Percentiles rank a stretch among this genome's conserved stretches.
Conservation (phyloP, 2,113 vertebrate genomes). For the Dipodomys merriami region DNA sequence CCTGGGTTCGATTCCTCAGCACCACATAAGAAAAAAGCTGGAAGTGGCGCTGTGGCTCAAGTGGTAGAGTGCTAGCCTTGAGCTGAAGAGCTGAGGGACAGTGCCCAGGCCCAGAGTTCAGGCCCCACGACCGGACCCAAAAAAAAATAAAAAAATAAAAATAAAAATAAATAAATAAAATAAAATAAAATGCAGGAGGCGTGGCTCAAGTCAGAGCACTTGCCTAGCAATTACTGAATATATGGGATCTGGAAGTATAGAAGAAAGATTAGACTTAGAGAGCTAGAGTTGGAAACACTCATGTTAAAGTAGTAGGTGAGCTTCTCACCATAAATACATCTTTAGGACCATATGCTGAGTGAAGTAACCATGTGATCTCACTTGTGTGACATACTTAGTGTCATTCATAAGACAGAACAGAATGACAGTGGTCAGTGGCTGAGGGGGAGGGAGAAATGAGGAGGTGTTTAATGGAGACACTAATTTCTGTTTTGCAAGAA, state of each 20-base stretch:
- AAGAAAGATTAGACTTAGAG: not conserved
- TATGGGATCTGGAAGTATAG: not conserved
- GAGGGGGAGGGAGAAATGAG: rapidly evolving
- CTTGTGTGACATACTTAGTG: not conserved
- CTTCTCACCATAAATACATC: not conserved
- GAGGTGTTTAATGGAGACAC: not conserved
- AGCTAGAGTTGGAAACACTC: not conserved
- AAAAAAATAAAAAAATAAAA: too few species aligned
- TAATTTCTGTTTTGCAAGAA: not conserved
- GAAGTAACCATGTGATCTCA: not conserved
- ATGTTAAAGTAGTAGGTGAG: not conserved
- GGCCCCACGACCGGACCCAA: too few species aligned
- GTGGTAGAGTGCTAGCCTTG: too few species aligned
- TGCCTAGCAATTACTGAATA: too few species aligned
- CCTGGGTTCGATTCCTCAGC: too few species aligned
- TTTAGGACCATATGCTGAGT: not conserved
- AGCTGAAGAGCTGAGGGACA: too few species aligned
- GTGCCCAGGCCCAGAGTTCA: too few species aligned
- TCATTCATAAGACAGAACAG: not conserved
- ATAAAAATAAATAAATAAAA: too few species aligned
- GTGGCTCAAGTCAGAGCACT: too few species aligned
- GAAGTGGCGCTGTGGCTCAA: too few species aligned
- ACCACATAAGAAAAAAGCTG: too few species aligned
- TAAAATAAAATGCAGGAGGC: not conserved
- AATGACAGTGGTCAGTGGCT: not conserved